Evolutionary conservation across 2,888 invertebrate genomes (phyloP), one percentile per base, ranked within the genome.

Genomic region (Oscheius myriophilus): DNA sequence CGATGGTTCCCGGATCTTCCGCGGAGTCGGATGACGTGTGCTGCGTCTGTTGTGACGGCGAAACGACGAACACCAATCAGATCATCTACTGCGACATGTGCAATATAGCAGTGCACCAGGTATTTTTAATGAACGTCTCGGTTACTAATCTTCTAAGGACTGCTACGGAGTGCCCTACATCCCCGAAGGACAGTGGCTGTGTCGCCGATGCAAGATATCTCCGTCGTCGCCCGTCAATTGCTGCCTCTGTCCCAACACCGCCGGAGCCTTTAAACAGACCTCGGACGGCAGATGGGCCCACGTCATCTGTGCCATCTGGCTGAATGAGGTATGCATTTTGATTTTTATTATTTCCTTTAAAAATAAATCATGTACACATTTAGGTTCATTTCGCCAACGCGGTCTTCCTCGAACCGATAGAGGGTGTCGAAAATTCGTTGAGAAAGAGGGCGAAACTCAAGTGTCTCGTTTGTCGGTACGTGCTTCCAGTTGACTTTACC

Each of bases 41-140:
- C 87, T 96, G 95, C 86, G 96, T 98, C 81, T 98, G 98, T 87
- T 93, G 72, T 91, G 97, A 98, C 84, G 97, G 96, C 1, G 97
- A 97, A 87, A 97, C 96, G 87, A 94, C 96, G 88, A 97, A 97
- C 88, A 94, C 94, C 62, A 98, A 98, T 88, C 96, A 96, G 54
- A 98, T 98, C 80, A 90, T 98, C 61, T 98, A 98, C 89, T 98
- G 98, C 89, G 98, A 98, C 89, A 96, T 97, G 95, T 98, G 98
- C 88, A 97, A 98, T 89, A 89, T 98, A 77, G 96, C 98, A 33
- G 97, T 98, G 16, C 98, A 98, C 88, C 98, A 96, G 84, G 89
- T 88, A 33, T 33, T 33, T 33, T 9, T 6, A 21, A 26, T 3
- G 4, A 21, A 26, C 7, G 4, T 53, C 25, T 25, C 6, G 11